Evolutionary conservation across 2,888 invertebrate genomes (phyloP), one percentile per base, ranked within the genome.

Genomic region (Syritta pipiens): DNA sequence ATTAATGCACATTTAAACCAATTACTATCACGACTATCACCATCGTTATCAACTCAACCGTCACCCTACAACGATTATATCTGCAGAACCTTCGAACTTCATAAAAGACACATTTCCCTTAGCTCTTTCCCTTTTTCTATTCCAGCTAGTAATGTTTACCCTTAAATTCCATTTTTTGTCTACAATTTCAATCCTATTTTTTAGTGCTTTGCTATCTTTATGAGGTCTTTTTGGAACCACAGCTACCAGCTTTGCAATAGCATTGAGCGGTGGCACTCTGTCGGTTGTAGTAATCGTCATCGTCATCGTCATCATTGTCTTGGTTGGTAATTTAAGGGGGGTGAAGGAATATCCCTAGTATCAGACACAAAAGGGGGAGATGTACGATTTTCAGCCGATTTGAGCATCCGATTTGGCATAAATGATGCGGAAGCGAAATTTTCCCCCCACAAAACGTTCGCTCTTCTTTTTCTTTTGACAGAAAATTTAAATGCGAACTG

Each of bases 341-440:
- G 42, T 19, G 28, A 9, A 20, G 53, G 32, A 3, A 7, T 4
- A n/a, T 63, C 59, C 42, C 37, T 37, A 51, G 53, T 20, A n/a
- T 37, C 9, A 14, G 10, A 26, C 32, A 48, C 28, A 57, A 42
- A 37, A 35, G 10, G 22, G 28, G 37, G 14, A 30, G 53, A 48
- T 59, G 51, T 71, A 69, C 71, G 71, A 63, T 53, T 77, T 63
- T 46, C 57, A 53, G 63, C 37, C 42, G 55, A 63, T 53, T 69
- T 57, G 76, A 63, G 44, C 32, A 57, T 63, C 53, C 14, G 32
- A 71, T 60, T 77, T 51, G 59, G 40, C 46, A 32, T 35, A 57
- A 77, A 77, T 77, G 60, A 63, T 12, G 65, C 35, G 55, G 77
- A 77, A 77, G 28, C 40, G 60, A 53, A 53, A 55, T 53, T 65